Base-by-base conservation (phyloP, 2,888 invertebrate species). In the Acanthosepion esculentum region DNA sequence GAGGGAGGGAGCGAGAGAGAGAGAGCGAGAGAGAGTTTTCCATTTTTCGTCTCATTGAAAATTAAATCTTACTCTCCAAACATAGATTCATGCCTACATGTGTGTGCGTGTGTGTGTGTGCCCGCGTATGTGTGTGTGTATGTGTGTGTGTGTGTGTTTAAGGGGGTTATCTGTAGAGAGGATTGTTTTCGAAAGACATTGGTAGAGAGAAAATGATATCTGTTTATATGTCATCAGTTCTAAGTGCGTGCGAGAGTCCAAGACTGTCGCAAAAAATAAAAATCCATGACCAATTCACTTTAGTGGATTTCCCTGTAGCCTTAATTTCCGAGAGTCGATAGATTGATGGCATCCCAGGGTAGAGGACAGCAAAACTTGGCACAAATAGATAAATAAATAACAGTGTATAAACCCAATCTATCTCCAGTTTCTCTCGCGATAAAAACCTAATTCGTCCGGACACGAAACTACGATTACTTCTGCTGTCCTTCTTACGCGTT, bases 231-330 rank as follows among this genome's bases (percentile, higher is more conserved):
- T 6, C 59, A 59, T 23, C 59, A 59, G 59, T 20, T 59, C 26
- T 23, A 59, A 59, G 59, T 59, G 59, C 59, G 59, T 59, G 59
- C 59, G 23, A 20, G 20, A 59, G 59, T 59, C 20, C 23, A 59
- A 7, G 23, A 59, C 59, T 23, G 23, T 59, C 59, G 23, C 59
- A n/a, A 78, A 78, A 78, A 78, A 78, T 10, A 78, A 78, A n/a
- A 78, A 33, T 78, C 78, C 78, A 78, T 78, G 78, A 78, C 78
- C 78, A 78, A 78, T 78, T 78, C 78, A 78, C 78, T 78, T 78
- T 78, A 78, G 78, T 78, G 78, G 78, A 78, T 78, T 78, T 78
- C 78, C 78, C 78, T 78, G 78, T 78, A 78, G 78, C 78, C 78
- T 78, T 78, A 78, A 78, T 78, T 78, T 78, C 78, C 78, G 78